phyloP scores from a whole-genome alignment of 2,113 vertebrate species.

The Cyprinus carpio region DNA sequence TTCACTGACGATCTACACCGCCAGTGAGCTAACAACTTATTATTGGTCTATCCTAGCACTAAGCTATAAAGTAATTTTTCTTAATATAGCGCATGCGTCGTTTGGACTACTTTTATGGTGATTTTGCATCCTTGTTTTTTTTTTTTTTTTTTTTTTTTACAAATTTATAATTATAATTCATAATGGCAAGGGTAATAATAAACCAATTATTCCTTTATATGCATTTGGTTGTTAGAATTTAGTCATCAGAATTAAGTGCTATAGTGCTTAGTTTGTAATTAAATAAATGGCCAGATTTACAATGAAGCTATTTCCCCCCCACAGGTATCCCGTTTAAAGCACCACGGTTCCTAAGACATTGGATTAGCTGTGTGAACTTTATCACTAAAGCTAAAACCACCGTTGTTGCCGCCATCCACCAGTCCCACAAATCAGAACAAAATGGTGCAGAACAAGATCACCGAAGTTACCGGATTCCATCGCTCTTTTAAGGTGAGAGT shows the following conservation, averaged over 20 bases:
- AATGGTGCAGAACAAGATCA: conserved; percentile 92
- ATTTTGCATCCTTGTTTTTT: background rate
- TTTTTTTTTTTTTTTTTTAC: too few species aligned
- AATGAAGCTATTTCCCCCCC: background rate
- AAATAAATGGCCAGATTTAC: background rate
- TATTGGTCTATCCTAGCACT: background rate
- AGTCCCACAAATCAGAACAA: conserved; percentile 64
- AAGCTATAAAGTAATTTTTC: background rate
- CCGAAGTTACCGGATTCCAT: conserved; percentile 87
- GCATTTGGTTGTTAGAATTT: background rate
- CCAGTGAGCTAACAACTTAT: background rate
- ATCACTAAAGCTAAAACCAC: conserved; percentile 55
- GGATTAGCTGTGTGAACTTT: conserved; percentile 69
- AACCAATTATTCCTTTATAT: background rate
- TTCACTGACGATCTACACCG: background rate
- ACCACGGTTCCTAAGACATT: conserved; percentile 66
- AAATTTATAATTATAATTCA: background rate
- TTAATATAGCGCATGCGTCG: background rate
- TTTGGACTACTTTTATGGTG: background rate
- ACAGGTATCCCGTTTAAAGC: conserved; percentile 77
- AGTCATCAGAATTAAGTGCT: background rate
- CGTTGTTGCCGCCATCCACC: conserved; percentile 62
- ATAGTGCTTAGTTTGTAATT: background rate
- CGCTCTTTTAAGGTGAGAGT: conserved; percentile 86
- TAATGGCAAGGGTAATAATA: background rate